Evolutionary conservation across 2,888 invertebrate genomes (phyloP), one percentile per base, ranked within the genome.

Genomic region (Hydrotaea cyrtoneurina): DNA sequence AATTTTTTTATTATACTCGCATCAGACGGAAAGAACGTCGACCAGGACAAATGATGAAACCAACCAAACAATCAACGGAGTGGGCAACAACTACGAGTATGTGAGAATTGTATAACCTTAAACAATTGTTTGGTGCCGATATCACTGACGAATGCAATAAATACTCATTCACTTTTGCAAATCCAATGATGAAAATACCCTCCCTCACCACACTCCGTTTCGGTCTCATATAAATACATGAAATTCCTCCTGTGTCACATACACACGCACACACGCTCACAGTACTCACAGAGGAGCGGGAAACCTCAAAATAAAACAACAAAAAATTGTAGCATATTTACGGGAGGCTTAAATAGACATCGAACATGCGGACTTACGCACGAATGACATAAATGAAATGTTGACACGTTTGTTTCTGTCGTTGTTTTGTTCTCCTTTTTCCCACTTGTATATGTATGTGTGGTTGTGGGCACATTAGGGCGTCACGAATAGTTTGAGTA

Each of bases 281-380:
- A n/a, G n/a, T 59, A 26, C 59, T 17, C 13, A 21, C 15, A 7
- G 15, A 59, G 15, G 57, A 11, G 59, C 0, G 23, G 26, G 15
- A 59, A 62, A 50, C 17, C 59, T 17, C 31, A 73, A 73, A 66
- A 50, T 66, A 74, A 59, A 78, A 82, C 82, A 82, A 76, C 23
- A 59, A 78, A 82, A 82, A 82, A 76, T 26, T 77, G 79, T 77
- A 82, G 79, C 74, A 82, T 85, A 85, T 85, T 85, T 85, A 85
- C 79, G 77, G 85, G 76, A 50, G 79, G 82, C 79, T 85, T 82
- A 79, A 85, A 85, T 73, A 82, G 85, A 50, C 82, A 77, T 69
- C 82, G 82, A 79, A 74, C 77, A 85, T 82, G 76, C 77, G 79
- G 79, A 79, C 85, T 85, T 85, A 85, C 77, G 85, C 85, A 85